phyloP scores from a whole-genome alignment of 2,888 invertebrate genomes.

The Azorinus chamasolen region DNA sequence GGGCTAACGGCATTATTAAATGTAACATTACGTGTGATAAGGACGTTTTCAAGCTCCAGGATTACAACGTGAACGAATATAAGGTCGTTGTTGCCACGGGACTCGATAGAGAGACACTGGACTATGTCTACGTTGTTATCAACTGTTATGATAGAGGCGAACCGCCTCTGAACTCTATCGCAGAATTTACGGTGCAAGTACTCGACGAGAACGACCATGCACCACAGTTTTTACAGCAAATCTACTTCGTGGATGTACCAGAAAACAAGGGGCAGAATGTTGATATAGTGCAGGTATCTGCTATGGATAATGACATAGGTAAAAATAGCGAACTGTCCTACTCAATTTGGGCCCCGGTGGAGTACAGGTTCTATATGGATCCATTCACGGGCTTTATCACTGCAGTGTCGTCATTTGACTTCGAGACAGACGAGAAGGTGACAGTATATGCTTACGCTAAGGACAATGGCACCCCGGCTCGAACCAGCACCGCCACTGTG shows the following conservation, averaged over 20 bases:
- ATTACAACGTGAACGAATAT: slow-evolving; percentile 72
- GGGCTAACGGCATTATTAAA: slow-evolving; percentile 75
- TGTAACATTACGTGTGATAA: slow-evolving; percentile 70
- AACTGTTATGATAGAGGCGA: slow-evolving; percentile 69
- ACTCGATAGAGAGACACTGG: slow-evolving; percentile 66
- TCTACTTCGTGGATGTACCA: slow-evolving; percentile 66
- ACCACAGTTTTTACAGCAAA: slow-evolving; percentile 91
- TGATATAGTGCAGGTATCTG: slow-evolving; percentile 71
- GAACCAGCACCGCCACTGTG: slow-evolving; percentile 68
- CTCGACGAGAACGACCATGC: slow-evolving; percentile 96
- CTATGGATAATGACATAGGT: slow-evolving; percentile 72
- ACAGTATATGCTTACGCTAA: slow-evolving; percentile 72
- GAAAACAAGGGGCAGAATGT: slow-evolving; percentile 73
- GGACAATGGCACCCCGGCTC: slow-evolving; percentile 68
- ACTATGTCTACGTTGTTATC: slow-evolving; percentile 61
- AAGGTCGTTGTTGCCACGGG: slow-evolving; percentile 69
- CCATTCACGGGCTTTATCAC: slow-evolving; percentile 70
- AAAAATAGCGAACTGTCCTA: slow-evolving; percentile 72
- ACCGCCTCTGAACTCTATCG: slow-evolving; percentile 65
- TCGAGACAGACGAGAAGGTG: slow-evolving; percentile 66
- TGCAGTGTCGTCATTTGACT: slow-evolving; percentile 71
- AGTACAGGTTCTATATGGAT: slow-evolving; percentile 70
- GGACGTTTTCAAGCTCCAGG: slow-evolving; percentile 74
- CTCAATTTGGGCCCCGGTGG: slow-evolving; percentile 58
- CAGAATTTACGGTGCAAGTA: slow-evolving; percentile 87